Evolutionary conservation across 2,113 vertebrate species (phyloP).

Genomic region (Pterocles gutturalis): DNA sequence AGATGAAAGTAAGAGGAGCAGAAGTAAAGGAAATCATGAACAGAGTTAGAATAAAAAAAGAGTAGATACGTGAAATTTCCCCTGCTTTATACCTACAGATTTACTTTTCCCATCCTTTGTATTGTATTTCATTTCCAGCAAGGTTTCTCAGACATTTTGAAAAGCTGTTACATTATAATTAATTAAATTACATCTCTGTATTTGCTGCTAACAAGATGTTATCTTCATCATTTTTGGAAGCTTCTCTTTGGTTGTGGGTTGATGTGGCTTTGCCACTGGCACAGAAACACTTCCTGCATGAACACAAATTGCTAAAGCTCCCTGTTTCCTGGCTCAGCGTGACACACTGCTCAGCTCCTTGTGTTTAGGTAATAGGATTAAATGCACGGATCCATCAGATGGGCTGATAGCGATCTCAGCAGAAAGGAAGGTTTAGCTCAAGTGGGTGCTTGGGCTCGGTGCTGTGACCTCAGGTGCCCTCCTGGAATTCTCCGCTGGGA

Average conservation of each 20-base stretch:
- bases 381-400: neutral
- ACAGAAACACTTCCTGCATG: conserved; percentile 21
- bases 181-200: conserved; percentile 20
- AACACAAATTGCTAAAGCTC: neutral
- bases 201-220: conserved; percentile 47
- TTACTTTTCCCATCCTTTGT: neutral
- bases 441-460: fast-evolving
- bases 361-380: conserved; percentile 8
- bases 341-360: neutral
- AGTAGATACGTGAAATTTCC: neutral
- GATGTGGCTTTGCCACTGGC: conserved; percentile 25
- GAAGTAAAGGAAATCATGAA: neutral
- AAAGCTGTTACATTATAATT: neutral
- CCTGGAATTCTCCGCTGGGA: neutral
- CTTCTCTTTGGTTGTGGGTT: conserved; percentile 10
- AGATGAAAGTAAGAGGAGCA: neutral
- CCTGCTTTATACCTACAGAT: neutral
- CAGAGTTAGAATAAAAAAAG: neutral
- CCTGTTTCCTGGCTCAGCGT: neutral
- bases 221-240: conserved; percentile 47
- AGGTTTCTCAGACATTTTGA: conserved; percentile 3
- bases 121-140: neutral
- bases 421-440: neutral
- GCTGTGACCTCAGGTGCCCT: conserved; percentile 2
- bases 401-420: neutral